Percentiles rank a stretch among this genome's conserved stretches.
Conservation (phyloP, 2,888 invertebrate genomes). For the Sarcophaga variegata region DNA sequence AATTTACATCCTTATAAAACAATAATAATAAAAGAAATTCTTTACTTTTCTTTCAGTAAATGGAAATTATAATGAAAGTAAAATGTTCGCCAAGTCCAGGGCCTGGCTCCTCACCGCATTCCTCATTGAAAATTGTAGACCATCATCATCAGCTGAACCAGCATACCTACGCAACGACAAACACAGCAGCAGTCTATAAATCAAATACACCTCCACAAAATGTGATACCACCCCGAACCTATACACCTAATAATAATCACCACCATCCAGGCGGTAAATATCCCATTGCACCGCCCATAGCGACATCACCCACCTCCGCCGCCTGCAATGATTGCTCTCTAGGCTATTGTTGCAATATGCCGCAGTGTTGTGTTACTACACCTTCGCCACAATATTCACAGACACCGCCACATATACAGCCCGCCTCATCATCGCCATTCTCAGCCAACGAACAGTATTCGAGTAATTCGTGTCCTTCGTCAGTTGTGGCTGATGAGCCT, state of each 20-base stretch:
- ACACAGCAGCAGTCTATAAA: conserved; percentile 33
- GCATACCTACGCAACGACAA: conserved; percentile 49
- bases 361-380: conserved; percentile 65
- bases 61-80: conserved; percentile 73
- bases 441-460: conserved; percentile 25
- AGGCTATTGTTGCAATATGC: conserved; percentile 64
- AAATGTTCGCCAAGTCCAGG: conserved; percentile 71
- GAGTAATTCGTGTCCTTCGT: conserved; percentile 67
- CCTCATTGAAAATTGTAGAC: conserved; percentile 72
- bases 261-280: conserved; percentile 37
- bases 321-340: conserved; percentile 59
- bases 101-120: conserved; percentile 63
- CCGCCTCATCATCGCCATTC: conserved; percentile 37
- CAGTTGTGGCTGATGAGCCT: conserved; percentile 73
- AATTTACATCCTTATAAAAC: neutral
- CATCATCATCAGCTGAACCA: conserved; percentile 71
- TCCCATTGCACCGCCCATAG: conserved; percentile 9
- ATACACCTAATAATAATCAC: conserved; percentile 41
- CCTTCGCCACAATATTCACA: conserved; percentile 47
- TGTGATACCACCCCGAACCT: conserved; percentile 56
- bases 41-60: conserved; percentile 51
- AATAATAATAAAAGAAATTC: neutral
- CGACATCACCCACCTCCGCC: conserved; percentile 28
- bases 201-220: conserved; percentile 49
- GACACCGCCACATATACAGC: conserved; percentile 47